These are phyloP conservation scores for Oophaga pumilio DNA, from an alignment of 2,113 vertebrate genomes.

Conservation along the genomic window DNA sequence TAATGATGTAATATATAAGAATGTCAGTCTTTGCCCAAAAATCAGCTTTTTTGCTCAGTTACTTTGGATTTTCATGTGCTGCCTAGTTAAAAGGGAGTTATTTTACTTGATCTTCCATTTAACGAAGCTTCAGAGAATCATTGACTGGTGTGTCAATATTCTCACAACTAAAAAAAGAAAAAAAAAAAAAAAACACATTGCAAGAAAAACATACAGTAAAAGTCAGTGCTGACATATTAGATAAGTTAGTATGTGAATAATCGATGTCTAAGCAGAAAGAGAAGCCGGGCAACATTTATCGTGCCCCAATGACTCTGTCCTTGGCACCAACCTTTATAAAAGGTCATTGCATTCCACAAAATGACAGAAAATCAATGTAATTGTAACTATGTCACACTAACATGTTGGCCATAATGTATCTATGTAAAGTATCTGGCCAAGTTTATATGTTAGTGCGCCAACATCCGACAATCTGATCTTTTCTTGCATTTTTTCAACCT, in stretches of 20 bases:
- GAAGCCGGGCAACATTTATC: conserved; percentile 1
- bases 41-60: neutral
- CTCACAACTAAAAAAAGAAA: neutral
- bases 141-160: neutral
- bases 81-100: neutral
- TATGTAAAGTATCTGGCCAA: neutral
- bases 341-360: conserved; percentile 23
- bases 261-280: neutral
- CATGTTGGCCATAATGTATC: conserved; percentile 3
- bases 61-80: neutral
- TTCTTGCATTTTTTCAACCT: neutral
- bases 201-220: neutral
- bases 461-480: neutral
- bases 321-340: conserved; percentile 51
- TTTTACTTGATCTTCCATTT: neutral
- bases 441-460: neutral
- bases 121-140: neutral
- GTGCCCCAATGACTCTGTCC: conserved; percentile 46
- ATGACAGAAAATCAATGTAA: neutral
- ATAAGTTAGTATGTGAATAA: neutral
- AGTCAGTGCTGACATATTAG: neutral
- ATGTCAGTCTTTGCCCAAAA: neutral
- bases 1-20: neutral
- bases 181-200: neutral
- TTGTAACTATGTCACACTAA: conserved; percentile 4